phyloP scores from a whole-genome alignment of 2,888 invertebrate genomes.

The Metellina segmentata region DNA sequence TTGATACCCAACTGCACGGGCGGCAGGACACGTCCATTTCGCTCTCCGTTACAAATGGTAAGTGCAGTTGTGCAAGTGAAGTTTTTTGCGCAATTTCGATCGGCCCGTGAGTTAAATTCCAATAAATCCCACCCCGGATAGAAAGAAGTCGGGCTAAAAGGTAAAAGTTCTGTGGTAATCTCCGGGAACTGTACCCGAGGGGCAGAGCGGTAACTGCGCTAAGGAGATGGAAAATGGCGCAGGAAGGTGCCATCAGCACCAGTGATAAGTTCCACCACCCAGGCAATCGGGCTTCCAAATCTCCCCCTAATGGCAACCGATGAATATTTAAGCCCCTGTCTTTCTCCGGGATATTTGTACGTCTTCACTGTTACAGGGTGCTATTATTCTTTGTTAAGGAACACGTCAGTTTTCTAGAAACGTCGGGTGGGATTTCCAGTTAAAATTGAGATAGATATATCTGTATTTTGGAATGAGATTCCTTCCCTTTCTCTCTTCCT shows the following conservation, averaged over 20 bases:
- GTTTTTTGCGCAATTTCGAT: slow-evolving; percentile 32
- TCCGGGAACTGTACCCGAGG: slow-evolving; percentile 66
- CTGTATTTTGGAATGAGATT: slow-evolving; percentile 4
- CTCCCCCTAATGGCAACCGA: slow-evolving; percentile 72
- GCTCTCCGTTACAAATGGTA: slow-evolving; percentile 6
- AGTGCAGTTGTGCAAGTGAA: slow-evolving; percentile 30
- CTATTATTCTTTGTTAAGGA: slow-evolving; percentile 74
- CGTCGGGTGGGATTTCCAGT: slow-evolving; percentile 28
- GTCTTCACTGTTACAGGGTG: slow-evolving; percentile 33
- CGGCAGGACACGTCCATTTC: background rate
- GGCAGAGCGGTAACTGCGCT: slow-evolving; percentile 46
- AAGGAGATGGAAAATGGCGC: slow-evolving; percentile 22
- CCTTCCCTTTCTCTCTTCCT: background rate
- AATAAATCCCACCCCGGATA: slow-evolving; percentile 41
- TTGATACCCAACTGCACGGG: too few species aligned
- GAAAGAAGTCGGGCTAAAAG: slow-evolving; percentile 32
- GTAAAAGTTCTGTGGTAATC: slow-evolving; percentile 56
- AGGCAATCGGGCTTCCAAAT: slow-evolving; percentile 62
- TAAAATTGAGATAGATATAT: slow-evolving; percentile 39
- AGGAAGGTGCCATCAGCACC: slow-evolving; percentile 54
- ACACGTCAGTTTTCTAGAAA: slow-evolving; percentile 26
- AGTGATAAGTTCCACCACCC: slow-evolving; percentile 60
- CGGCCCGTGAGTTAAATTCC: slow-evolving; percentile 46
- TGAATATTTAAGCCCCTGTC: slow-evolving; percentile 75
- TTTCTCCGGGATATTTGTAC: slow-evolving; percentile 34